Evolutionary conservation across 2,113 vertebrate genomes (phyloP).

Genomic region (Candoia aspera): DNA sequence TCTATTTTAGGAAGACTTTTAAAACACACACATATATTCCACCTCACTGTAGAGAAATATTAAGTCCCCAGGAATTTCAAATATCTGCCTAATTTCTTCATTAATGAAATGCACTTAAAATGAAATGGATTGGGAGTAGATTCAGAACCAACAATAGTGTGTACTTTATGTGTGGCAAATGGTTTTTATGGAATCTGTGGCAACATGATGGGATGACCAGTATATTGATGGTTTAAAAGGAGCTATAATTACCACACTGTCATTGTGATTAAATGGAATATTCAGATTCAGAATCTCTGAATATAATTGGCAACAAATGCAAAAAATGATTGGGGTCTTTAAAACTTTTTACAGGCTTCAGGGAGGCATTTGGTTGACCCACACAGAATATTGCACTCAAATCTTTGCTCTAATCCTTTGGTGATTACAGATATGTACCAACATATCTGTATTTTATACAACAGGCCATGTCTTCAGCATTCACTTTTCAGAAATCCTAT

Average conservation of each 20-base stretch:
- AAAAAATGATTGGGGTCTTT: not conserved
- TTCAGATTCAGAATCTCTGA: not conserved
- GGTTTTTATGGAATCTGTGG: not conserved
- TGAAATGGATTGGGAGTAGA: not conserved
- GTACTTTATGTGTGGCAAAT: not conserved
- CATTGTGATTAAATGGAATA: not conserved
- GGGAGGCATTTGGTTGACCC: not conserved
- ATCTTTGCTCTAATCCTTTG: not conserved
- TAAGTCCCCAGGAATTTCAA: not conserved
- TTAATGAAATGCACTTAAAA: not conserved
- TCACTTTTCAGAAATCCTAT: not conserved
- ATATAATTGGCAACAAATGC: not conserved
- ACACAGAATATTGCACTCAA: not conserved
- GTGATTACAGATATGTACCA: not conserved
- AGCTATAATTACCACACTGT: not conserved
- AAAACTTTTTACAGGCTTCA: not conserved
- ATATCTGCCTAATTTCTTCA: not conserved
- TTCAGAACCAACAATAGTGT: too few species aligned
- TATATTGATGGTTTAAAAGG: not conserved
- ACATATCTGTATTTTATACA: too few species aligned
- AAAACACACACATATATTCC: not conserved
- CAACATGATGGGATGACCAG: not conserved
- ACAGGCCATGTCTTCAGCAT: not conserved
- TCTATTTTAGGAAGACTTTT: slow-evolving; percentile 61
- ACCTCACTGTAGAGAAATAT: not conserved